These are phyloP conservation scores for Nysson spinosus DNA, from an alignment of 2,888 invertebrate species.

Conservation along the genomic window DNA sequence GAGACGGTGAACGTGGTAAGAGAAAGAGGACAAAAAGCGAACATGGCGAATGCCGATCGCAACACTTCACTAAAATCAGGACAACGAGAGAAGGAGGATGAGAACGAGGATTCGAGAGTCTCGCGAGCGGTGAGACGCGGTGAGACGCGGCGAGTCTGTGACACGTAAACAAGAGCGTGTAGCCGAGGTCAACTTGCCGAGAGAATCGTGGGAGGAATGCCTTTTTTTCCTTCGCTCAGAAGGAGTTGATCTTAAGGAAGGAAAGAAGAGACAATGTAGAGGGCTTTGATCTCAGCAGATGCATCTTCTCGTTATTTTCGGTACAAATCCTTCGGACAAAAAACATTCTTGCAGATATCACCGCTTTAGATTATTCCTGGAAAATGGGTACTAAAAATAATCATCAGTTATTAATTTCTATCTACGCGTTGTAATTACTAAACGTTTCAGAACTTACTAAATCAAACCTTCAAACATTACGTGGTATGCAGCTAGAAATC, in stretches of 20 bases:
- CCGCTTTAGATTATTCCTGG: no score
- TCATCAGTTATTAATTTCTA: no score
- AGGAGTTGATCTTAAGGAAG: constrained; percentile 6
- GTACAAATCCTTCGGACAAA: constrained; percentile 41
- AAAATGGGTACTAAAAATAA: no score
- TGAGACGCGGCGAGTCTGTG: constrained; percentile 37
- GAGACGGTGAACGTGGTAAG: constrained; percentile 7
- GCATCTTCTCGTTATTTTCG: constrained; percentile 45
- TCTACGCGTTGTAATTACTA: no score
- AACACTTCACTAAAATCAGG: constrained; percentile 61
- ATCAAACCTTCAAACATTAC: no score
- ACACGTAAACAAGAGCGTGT: constrained; percentile 60
- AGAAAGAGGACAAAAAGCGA: constrained; percentile 37
- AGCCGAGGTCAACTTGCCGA: constrained; percentile 53
- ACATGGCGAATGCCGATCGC: constrained; percentile 53
- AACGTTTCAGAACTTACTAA: no score
- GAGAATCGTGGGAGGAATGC: constrained; percentile 57
- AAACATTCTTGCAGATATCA: constrained; percentile 33
- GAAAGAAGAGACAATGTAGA: constrained; percentile 13
- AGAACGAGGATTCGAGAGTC: constrained; percentile 52
- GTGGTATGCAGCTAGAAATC: no score
- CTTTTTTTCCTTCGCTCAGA: constrained; percentile 17
- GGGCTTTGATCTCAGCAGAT: constrained; percentile 40
- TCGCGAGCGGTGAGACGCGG: constrained; percentile 23
- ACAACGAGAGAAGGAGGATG: constrained; percentile 56